Percentiles rank a stretch among this genome's conserved stretches.
Conservation (phyloP, 2,113 vertebrate genomes). For the Gallinago media region DNA sequence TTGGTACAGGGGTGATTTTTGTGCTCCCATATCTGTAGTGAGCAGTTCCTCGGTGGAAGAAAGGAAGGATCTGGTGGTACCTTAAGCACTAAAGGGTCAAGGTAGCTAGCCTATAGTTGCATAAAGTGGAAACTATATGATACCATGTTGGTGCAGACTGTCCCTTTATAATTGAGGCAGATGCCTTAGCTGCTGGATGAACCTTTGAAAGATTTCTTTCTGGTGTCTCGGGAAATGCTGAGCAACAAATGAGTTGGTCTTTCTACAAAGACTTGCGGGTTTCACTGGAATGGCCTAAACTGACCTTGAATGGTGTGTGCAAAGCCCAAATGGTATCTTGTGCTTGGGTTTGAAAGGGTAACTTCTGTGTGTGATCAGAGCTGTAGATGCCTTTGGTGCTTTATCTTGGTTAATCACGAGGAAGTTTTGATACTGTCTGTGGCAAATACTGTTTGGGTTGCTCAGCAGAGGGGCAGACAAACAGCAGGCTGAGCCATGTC, state of each 20-base stretch:
- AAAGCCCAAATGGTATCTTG: neutral
- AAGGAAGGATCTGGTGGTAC: neutral
- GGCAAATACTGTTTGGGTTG: neutral
- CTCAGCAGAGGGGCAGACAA: neutral
- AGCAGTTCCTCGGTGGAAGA: neutral
- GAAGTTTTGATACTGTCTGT: neutral
- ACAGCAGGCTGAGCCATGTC: neutral
- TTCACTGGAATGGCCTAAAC: neutral
- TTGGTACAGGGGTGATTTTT: neutral
- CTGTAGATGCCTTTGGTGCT: neutral
- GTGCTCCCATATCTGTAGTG: accelerated
- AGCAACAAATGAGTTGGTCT: neutral
- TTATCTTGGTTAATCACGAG: neutral
- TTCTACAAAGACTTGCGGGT: neutral
- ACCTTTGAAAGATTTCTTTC: neutral
- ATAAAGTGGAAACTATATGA: neutral
- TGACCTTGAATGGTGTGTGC: neutral
- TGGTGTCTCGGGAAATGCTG: neutral
- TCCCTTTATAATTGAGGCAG: neutral
- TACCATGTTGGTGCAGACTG: accelerated
- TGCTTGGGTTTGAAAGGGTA: neutral
- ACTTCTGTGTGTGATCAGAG: neutral
- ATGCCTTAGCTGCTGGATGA: neutral
- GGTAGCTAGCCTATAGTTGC: neutral
- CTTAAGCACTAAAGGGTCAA: neutral